Conservation (phyloP, 2,888 invertebrate genomes). For the Caenorhabditis doughertyi region DNA sequence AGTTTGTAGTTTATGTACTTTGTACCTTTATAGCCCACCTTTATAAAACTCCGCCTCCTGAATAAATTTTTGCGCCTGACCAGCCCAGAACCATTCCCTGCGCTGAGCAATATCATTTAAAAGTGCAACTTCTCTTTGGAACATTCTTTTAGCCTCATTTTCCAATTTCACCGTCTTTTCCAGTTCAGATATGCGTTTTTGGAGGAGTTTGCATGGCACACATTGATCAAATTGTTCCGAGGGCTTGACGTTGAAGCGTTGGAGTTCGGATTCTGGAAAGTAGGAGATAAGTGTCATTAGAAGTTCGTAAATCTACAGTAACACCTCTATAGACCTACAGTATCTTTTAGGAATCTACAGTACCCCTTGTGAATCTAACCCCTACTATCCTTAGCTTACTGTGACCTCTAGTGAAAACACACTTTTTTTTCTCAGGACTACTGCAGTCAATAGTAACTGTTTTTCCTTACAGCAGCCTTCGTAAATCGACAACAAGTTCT, state of each 20-base stretch:
- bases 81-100: not conserved
- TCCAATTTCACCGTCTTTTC: not conserved
- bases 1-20: not conserved
- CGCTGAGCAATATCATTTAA: not conserved
- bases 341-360: too few species aligned
- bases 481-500: not conserved
- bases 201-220: not conserved
- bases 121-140: not conserved
- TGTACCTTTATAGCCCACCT: too few species aligned
- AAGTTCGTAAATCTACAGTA: not conserved
- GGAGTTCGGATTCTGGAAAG: not conserved
- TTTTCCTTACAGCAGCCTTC: too few species aligned
- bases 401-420: too few species aligned
- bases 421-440: too few species aligned
- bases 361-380: too few species aligned
- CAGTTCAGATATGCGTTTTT: not conserved
- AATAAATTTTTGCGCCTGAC: not conserved
- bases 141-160: not conserved
- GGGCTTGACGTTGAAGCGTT: not conserved
- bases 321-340: too few species aligned
- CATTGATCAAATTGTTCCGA: not conserved
- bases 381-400: too few species aligned
- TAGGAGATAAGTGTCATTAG: too few species aligned
- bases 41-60: not conserved
- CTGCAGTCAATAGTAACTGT: too few species aligned